Percentiles rank a stretch among this genome's conserved stretches.
These are phyloP conservation scores for Lagorchestes hirsutus DNA, from an alignment of 2,797 vertebrate genomes.

Conservation along the genomic window DNA sequence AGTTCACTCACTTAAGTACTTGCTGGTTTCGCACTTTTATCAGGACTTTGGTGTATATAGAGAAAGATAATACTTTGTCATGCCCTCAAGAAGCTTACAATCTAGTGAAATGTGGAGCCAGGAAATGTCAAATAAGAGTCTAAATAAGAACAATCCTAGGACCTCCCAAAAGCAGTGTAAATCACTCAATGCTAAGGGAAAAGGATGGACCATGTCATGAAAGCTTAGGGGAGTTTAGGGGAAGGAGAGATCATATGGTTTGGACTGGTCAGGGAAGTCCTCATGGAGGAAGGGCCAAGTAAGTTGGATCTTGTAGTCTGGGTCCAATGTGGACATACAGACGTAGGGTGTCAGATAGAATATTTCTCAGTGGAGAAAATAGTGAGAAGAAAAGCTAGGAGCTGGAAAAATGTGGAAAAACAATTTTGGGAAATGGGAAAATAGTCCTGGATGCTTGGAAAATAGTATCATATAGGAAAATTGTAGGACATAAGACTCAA, in stretches of 20 bases:
- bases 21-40: neutral
- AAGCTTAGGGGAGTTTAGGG: neutral
- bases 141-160: neutral
- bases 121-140: neutral
- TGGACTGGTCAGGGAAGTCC: neutral
- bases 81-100: neutral
- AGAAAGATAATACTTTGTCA: neutral
- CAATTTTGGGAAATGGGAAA: no score
- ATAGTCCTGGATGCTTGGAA: no score
- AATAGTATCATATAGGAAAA: neutral
- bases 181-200: neutral
- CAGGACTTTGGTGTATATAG: neutral
- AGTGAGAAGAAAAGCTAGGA: neutral
- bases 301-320: neutral
- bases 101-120: neutral
- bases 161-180: neutral
- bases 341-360: neutral
- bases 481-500: neutral
- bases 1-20: neutral
- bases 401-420: neutral
- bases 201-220: neutral
- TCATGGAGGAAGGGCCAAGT: neutral
- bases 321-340: neutral
- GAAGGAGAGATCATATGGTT: neutral
- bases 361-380: neutral